A percentile compares a stretch with the other conserved stretches of the same genome.
Conservation (phyloP, 2,113 vertebrate species). For the Barnardius zonarius region DNA sequence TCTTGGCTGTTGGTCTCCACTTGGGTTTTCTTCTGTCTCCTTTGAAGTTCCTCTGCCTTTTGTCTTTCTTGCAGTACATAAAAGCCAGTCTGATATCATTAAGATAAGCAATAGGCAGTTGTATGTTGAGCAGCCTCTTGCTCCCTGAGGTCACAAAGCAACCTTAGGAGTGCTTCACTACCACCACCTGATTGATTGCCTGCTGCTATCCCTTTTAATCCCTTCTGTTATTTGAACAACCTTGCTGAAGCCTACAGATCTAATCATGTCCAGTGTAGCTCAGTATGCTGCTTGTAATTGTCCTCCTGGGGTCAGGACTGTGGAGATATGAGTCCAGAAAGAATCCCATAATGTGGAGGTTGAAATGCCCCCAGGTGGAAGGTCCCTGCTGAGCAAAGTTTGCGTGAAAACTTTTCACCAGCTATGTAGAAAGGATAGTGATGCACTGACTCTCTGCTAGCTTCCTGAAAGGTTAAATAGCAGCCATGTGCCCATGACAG, state of each 20-base stretch:
- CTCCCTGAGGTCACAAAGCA: background rate
- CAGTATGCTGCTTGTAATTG: background rate
- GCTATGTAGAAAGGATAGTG: background rate
- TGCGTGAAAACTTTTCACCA: background rate
- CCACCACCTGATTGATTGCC: background rate
- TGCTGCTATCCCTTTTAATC: slow-evolving; percentile 11
- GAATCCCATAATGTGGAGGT: background rate
- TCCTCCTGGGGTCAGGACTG: background rate
- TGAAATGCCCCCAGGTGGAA: background rate
- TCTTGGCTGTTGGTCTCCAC: background rate
- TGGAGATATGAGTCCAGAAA: background rate
- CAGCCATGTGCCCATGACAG: background rate
- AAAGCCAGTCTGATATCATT: background rate
- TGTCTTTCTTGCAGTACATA: background rate
- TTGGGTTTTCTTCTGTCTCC: background rate
- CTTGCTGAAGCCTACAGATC: background rate
- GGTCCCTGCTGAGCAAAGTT: background rate
- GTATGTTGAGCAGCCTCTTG: background rate
- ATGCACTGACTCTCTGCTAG: background rate
- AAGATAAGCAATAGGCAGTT: background rate
- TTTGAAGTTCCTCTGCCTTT: background rate
- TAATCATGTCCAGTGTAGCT: background rate
- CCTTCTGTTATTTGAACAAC: slow-evolving; percentile 12
- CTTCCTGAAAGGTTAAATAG: background rate
- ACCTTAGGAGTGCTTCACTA: background rate